Conservation (phyloP, 2,113 vertebrate genomes). For the Myrmecobius fasciatus region DNA sequence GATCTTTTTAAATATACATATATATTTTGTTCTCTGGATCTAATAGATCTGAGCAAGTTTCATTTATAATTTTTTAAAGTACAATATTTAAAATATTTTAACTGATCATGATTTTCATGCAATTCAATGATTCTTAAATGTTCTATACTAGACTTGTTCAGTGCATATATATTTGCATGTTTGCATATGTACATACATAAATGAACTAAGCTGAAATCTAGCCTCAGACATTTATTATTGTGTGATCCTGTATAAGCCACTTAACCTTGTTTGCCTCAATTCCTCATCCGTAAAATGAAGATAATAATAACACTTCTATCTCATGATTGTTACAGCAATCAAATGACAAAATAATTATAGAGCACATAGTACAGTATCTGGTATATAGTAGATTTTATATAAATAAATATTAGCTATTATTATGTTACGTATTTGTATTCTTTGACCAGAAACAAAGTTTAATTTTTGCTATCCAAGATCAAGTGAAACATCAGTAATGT, state of each 20-base stretch:
- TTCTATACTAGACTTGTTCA: no score
- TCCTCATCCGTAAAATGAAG: neutral
- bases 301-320: neutral
- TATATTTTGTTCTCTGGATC: no score
- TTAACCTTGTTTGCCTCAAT: neutral
- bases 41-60: no score
- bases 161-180: no score
- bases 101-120: no score
- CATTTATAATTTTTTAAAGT: no score
- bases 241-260: neutral
- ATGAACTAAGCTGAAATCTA: neutral
- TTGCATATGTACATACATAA: no score
- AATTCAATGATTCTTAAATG: no score
- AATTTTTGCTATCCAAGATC: neutral
- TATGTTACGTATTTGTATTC: neutral
- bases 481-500: neutral
- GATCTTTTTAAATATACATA: neutral
- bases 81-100: no score
- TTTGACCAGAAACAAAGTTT: neutral
- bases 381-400: neutral
- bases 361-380: neutral
- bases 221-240: neutral
- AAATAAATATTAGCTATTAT: neutral
- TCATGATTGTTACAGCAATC: neutral
- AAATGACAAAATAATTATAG: neutral